Conservation (phyloP, 2,797 vertebrate species). For the Sebastes hubbsi region DNA sequence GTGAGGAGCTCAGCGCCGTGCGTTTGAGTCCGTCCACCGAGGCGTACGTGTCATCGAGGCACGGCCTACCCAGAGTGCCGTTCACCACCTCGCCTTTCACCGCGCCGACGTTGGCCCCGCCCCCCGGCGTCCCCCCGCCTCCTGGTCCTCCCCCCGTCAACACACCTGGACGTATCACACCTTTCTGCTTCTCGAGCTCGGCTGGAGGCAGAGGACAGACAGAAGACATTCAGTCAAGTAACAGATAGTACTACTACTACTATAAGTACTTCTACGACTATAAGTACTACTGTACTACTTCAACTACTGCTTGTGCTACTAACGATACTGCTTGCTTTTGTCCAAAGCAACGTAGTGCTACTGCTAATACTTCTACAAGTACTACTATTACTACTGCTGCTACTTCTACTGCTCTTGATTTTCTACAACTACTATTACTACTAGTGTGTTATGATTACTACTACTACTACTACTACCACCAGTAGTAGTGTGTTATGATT, state of each 20-base stretch:
- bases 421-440: not conserved
- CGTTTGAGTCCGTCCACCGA: constrained; percentile 91
- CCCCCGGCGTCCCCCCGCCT: constrained; percentile 24
- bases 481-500: too few species aligned
- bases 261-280: too few species aligned
- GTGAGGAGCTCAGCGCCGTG: constrained; percentile 92
- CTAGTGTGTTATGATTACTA: not conserved
- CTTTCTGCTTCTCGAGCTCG: constrained; percentile 95
- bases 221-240: not conserved
- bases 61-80: constrained; percentile 87
- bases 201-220: constrained; percentile 72
- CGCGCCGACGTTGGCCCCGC: constrained; percentile 6
- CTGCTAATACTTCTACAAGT: too few species aligned
- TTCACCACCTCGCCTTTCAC: constrained; percentile 87
- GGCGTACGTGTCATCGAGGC: constrained; percentile 91
- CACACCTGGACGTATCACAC: constrained; percentile 87
- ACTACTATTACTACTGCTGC: not conserved
- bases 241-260: too few species aligned
- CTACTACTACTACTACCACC: not conserved
- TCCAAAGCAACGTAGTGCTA: not conserved
- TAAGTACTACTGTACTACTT: not conserved
- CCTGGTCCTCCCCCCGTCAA: constrained; percentile 54
- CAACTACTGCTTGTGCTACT: not conserved
- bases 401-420: too few species aligned
- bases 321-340: not conserved